phyloP scores from a whole-genome alignment of 1,140 invertebrate genomes.

The Atopsyche davidsoni region DNA sequence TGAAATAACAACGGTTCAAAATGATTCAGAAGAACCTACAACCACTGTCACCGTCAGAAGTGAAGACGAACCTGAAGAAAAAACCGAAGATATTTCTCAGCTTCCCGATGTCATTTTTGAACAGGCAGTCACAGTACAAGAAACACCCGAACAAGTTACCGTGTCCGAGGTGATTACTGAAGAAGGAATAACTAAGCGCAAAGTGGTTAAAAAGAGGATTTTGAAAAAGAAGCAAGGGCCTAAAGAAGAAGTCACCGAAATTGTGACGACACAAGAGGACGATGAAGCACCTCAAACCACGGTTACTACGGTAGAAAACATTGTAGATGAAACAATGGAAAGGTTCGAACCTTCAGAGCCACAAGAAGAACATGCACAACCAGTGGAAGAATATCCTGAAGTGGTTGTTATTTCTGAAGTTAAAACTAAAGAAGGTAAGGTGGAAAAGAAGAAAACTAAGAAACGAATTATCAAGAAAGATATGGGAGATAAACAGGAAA shows the following conservation, averaged over 20 bases:
- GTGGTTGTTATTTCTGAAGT: slow-evolving; percentile 36
- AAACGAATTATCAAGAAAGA: slow-evolving; percentile 35
- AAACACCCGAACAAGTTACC: slow-evolving; percentile 30
- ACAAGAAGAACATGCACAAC: background rate
- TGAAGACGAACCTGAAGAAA: background rate
- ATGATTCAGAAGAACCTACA: slow-evolving; percentile 19
- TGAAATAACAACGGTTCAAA: slow-evolving; percentile 35
- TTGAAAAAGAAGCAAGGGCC: slow-evolving; percentile 34
- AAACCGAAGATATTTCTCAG: slow-evolving; percentile 8
- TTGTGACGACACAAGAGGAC: slow-evolving; percentile 28
- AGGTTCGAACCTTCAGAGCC: slow-evolving; percentile 1
- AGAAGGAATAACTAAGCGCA: slow-evolving; percentile 33
- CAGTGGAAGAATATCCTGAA: slow-evolving; percentile 19
- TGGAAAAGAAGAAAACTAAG: slow-evolving; percentile 29
- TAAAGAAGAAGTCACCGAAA: slow-evolving; percentile 33
- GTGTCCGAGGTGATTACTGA: slow-evolving; percentile 26
- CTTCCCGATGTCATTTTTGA: background rate
- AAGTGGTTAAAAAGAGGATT: slow-evolving; percentile 32
- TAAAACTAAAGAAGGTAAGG: slow-evolving; percentile 32
- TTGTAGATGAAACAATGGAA: slow-evolving; percentile 15
- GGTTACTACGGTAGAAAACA: slow-evolving; percentile 26
- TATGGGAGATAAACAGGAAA: slow-evolving; percentile 34
- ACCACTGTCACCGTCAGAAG: slow-evolving; percentile 13
- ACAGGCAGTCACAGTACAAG: slow-evolving; percentile 11
- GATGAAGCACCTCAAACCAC: slow-evolving; percentile 29